Conservation (phyloP, 2,797 vertebrate species). For the Parambassis ranga region DNA sequence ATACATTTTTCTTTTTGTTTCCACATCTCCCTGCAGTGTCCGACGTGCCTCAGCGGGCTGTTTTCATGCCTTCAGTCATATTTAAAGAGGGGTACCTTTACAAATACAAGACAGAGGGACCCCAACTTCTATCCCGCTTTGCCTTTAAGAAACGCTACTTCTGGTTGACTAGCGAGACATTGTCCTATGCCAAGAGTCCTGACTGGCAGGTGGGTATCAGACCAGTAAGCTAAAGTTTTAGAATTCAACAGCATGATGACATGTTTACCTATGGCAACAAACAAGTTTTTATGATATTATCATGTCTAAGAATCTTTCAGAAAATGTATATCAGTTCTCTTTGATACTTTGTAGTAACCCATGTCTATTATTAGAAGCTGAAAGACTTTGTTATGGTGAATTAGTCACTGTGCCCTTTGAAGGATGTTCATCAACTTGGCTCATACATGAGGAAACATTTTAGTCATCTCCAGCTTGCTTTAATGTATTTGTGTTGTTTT, state of each 20-base stretch:
- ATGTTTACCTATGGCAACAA: too few species aligned
- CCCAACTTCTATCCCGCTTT: constrained; percentile 84
- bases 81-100: constrained; percentile 90
- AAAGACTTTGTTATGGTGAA: constrained; percentile 18
- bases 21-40: constrained; percentile 57
- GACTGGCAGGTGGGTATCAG: constrained; percentile 85
- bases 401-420: constrained; percentile 25
- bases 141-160: constrained; percentile 93
- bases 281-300: too few species aligned
- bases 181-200: constrained; percentile 86
- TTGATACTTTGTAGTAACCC: too few species aligned
- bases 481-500: constrained; percentile 51
- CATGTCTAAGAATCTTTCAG: too few species aligned
- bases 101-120: constrained; percentile 80
- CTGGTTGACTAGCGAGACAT: constrained; percentile 86
- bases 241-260: neutral
- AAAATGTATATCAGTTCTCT: too few species aligned
- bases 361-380: constrained; percentile 29
- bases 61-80: constrained; percentile 79
- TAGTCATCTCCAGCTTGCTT: constrained; percentile 18
- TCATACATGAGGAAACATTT: constrained; percentile 44
- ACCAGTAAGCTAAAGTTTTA: neutral
- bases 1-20: neutral
- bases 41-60: constrained; percentile 68
- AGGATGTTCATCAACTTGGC: constrained; percentile 25